Evolutionary conservation across 2,888 invertebrate genomes (phyloP).

Genomic region (Micropterix aruncella): DNA sequence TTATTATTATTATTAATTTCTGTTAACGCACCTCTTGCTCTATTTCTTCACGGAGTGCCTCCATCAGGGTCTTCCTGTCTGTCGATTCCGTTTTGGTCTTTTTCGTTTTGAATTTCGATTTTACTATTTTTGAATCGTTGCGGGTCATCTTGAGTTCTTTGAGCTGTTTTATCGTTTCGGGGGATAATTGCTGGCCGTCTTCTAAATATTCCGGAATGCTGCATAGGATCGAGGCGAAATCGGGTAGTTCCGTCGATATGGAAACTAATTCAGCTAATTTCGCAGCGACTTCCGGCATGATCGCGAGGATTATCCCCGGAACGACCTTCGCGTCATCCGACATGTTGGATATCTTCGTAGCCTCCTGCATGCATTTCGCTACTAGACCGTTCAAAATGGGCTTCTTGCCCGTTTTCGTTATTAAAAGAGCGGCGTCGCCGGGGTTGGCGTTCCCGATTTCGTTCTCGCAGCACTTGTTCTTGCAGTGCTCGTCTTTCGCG

Average conservation of each 20-base stretch:
- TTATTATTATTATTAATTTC: too few relatives aligned
- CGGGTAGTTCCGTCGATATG: conserved; percentile 27
- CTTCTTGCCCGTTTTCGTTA: background rate
- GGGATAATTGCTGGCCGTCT: conserved; percentile 27
- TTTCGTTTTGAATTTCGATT: conserved; percentile 31
- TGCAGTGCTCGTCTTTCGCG: background rate
- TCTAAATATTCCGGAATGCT: conserved; percentile 26
- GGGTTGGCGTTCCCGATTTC: background rate
- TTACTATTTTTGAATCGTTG: conserved; percentile 32
- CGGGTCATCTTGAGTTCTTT: conserved; percentile 30
- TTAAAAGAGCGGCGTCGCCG: too few relatives aligned
- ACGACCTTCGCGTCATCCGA: background rate
- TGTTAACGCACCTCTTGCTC: background rate
- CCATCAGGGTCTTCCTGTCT: conserved; percentile 24
- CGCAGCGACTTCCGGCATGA: conserved; percentile 31
- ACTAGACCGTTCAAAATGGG: background rate
- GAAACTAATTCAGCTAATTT: conserved; percentile 26
- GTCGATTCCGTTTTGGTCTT: conserved; percentile 23
- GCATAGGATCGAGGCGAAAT: conserved; percentile 29
- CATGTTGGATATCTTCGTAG: background rate
- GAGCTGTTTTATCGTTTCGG: conserved; percentile 33
- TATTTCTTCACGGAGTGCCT: conserved; percentile 20
- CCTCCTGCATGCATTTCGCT: background rate
- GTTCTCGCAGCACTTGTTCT: background rate
- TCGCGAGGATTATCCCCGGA: conserved; percentile 17